Conservation (phyloP, 2,113 vertebrate genomes). For the Eonycteris spelaea region DNA sequence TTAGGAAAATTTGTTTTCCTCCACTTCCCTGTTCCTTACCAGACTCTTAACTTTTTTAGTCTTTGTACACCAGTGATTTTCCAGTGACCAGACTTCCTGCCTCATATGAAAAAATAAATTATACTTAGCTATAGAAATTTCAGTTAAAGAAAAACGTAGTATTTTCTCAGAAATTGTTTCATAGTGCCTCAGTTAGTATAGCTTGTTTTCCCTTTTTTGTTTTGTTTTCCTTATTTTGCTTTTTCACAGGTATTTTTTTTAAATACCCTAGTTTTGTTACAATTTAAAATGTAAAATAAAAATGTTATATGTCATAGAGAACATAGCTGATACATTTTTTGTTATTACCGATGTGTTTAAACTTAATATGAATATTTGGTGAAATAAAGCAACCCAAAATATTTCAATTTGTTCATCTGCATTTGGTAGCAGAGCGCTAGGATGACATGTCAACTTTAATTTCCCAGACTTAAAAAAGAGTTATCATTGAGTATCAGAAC, state of each 20-base stretch:
- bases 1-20: background rate
- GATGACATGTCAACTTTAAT: background rate
- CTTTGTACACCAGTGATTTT: background rate
- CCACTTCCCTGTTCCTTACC: background rate
- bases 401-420: background rate
- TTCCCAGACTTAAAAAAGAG: background rate
- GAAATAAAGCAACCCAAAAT: background rate
- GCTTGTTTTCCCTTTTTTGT: background rate
- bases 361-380: background rate
- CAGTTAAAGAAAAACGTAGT: background rate
- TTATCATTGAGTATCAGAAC: background rate
- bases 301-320: background rate
- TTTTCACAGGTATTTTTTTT: background rate
- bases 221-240: background rate
- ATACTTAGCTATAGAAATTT: background rate
- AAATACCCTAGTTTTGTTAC: background rate
- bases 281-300: conserved; percentile 20
- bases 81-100: background rate
- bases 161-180: conserved; percentile 2
- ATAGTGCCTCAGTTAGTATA: background rate
- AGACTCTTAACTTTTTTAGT: background rate
- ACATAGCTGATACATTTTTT: background rate
- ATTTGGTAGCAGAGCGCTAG: background rate
- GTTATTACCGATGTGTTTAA: background rate
- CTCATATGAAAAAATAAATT: background rate